Conservation (phyloP, 2,797 vertebrate genomes). For the Anguilla anguilla region DNA sequence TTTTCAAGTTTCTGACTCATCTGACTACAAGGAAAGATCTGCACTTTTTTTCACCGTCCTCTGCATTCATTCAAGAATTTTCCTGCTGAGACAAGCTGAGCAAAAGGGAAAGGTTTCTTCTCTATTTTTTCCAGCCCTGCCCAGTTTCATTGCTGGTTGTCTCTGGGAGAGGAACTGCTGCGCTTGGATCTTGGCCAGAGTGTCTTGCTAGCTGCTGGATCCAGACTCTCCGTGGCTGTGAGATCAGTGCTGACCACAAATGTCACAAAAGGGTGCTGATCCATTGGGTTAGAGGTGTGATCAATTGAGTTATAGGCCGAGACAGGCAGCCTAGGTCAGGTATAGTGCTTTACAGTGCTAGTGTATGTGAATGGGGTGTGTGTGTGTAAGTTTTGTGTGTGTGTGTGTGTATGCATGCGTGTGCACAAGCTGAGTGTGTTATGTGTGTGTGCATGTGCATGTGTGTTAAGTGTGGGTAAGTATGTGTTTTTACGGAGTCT, state of each 20-base stretch:
- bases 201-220: constrained; percentile 4
- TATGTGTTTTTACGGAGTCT: neutral
- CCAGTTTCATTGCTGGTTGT: constrained; percentile 41
- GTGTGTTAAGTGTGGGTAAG: neutral
- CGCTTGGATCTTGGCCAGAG: neutral
- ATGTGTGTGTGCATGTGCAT: constrained; percentile 12
- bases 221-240: constrained; percentile 32
- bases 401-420: neutral
- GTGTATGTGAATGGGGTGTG: constrained; percentile 3
- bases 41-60: neutral
- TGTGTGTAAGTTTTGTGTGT: constrained; percentile 19
- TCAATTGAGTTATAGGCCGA: neutral
- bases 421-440: no score
- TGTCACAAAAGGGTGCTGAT: neutral
- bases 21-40: neutral
- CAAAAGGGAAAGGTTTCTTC: neutral
- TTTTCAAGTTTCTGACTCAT: neutral
- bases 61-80: constrained; percentile 13
- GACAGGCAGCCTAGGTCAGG: neutral
- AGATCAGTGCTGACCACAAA: constrained; percentile 50
- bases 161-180: constrained; percentile 27
- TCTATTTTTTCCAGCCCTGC: constrained; percentile 49
- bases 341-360: neutral
- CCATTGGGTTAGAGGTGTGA: neutral
- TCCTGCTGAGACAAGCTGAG: constrained; percentile 6